A percentile compares a stretch with the other conserved stretches of the same genome.
Conservation (phyloP, 2,797 vertebrate species). For the Trachurus trachurus region DNA sequence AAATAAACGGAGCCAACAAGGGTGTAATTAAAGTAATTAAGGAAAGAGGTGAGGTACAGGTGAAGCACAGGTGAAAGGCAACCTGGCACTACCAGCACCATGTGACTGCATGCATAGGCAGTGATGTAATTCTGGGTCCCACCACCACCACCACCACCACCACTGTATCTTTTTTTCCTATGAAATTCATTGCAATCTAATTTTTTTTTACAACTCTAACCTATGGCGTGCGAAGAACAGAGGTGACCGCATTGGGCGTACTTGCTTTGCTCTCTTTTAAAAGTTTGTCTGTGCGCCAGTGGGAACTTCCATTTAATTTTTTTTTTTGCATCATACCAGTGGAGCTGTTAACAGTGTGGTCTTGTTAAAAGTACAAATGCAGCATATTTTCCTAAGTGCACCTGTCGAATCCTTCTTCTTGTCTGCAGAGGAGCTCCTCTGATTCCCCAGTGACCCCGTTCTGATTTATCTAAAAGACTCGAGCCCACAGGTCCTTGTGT, state of each 20-base stretch:
- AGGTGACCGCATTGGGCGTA: too few species aligned
- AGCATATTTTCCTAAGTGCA: not conserved
- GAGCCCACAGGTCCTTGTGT: not conserved
- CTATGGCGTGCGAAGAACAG: not conserved
- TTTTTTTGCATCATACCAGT: not conserved
- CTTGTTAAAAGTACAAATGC: not conserved
- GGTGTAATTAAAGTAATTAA: constrained; percentile 82
- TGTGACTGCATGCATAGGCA: constrained; percentile 21
- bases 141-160: not conserved
- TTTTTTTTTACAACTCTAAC: not conserved
- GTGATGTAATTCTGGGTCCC: constrained; percentile 59
- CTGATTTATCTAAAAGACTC: not conserved
- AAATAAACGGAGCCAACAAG: constrained; percentile 73
- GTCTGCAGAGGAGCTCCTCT: not conserved
- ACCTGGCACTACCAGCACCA: constrained; percentile 39
- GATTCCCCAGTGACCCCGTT: not conserved
- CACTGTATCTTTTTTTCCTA: not conserved
- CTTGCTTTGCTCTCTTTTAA: not conserved
- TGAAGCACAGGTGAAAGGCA: constrained; percentile 72
- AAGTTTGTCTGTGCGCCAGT: not conserved
- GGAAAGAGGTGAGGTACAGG: constrained; percentile 76
- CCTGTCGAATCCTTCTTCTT: not conserved
- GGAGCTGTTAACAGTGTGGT: not conserved
- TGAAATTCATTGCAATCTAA: not conserved
- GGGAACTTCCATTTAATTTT: not conserved